Conservation (phyloP, 2,113 vertebrate species). For the Scolopax mira region DNA sequence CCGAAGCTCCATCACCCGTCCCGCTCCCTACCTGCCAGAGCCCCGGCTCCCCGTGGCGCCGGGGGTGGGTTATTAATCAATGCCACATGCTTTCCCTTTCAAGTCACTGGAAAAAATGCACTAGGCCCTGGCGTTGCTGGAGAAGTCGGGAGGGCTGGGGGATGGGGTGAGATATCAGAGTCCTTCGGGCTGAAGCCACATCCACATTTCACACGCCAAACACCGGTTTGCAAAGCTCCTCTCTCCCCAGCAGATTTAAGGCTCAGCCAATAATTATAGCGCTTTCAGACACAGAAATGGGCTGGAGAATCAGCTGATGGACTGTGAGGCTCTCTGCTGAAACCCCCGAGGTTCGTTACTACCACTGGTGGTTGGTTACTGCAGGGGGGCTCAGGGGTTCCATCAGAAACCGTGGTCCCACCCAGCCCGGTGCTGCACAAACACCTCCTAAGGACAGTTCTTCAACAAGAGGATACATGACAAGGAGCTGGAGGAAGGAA, state of each 20-base stretch:
- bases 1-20: background rate
- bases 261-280: background rate
- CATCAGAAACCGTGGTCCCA: background rate
- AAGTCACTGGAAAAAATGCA: background rate
- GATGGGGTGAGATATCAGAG: background rate
- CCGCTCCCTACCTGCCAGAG: background rate
- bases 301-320: background rate
- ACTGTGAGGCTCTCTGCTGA: background rate
- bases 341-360: background rate
- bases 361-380: fast-evolving
- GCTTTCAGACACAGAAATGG: background rate
- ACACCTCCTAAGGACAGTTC: background rate
- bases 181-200: background rate
- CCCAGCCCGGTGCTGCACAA: background rate
- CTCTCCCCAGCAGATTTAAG: background rate
- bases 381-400: background rate
- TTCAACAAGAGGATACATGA: background rate
- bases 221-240: background rate
- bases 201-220: background rate
- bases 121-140: background rate
- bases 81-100: background rate
- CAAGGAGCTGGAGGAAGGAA: background rate
- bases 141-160: background rate
- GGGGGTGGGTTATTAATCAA: background rate
- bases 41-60: fast-evolving